These are phyloP conservation scores for Triops cancriformis DNA, from an alignment of 1,140 invertebrate genomes.

Conservation along the genomic window DNA sequence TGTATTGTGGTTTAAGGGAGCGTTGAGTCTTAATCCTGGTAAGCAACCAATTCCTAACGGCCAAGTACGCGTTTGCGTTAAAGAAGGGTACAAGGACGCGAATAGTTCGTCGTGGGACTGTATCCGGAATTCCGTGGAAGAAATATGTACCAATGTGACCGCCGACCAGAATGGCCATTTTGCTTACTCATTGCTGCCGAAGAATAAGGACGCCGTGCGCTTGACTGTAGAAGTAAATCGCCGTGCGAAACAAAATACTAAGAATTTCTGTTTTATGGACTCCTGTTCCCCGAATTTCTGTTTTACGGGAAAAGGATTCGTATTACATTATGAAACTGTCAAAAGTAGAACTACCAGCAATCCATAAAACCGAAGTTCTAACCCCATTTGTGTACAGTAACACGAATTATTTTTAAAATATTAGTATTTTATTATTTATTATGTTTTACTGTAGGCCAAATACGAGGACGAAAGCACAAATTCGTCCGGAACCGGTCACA, in stretches of 20 bases:
- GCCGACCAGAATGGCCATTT: slow-evolving; percentile 36
- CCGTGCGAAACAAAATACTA: no score
- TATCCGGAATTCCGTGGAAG: neutral
- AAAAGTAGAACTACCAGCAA: no score
- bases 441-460: neutral
- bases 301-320: neutral
- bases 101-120: slow-evolving; percentile 31
- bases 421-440: no score
- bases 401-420: no score
- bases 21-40: slow-evolving; percentile 31
- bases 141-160: neutral
- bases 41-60: slow-evolving; percentile 35
- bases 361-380: no score
- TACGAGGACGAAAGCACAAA: neutral
- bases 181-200: slow-evolving; percentile 30
- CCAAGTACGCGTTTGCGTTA: slow-evolving; percentile 33
- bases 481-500: neutral
- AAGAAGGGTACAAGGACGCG: neutral
- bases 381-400: no score
- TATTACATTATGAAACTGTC: no score
- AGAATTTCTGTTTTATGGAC: no score
- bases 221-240: slow-evolving; percentile 29
- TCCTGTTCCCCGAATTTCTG: no score
- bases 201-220: slow-evolving; percentile 22
- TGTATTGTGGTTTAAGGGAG: neutral